Base-by-base conservation (phyloP, 92 coral and sea anemone species). In the Parazoanthus swiftii region DNA sequence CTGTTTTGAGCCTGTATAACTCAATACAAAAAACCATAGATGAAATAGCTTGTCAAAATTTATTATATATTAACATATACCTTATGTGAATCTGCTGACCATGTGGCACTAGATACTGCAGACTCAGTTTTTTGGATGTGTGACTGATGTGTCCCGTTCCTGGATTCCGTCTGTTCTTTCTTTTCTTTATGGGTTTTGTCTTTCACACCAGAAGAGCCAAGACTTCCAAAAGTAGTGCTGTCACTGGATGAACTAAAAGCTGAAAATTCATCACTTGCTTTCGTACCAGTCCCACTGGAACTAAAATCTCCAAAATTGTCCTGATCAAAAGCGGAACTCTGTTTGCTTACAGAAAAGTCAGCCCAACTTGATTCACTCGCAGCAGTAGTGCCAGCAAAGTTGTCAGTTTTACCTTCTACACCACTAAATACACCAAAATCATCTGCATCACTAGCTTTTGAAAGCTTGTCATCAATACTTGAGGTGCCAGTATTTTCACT, bases 351-450 rank as follows among this genome's bases (percentile, higher is more conserved):
- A 39, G 86, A 72, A 86, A 78, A 65, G 46, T 13, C 33, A 29
- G 71, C 82, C 85, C 80, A 73, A n/a, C 46, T 35, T 39, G 82
- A 73, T 51, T 81, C 74, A 70, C 72, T 48, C 6, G 80, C 42
- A 77, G 59, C 25, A 77, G 29, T 23, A 25, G 68, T 72, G 42
- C 25, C 54, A 26, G 72, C 82, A 89, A 77, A 63, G 14, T 56
- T 29, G 21, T 67, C 80, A 82, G n/a, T 44, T 51, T 65, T 56
- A 72, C 37, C 58, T 43, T 38, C 58, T 0, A 14, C 50, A 10
- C 25, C 76, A 36, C 71, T 70, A 86, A 86, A 85, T 13, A 66
- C 77, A 23, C 73, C 82, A n/a, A 84, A 82, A 25, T 77, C 80
- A 68, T 88, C 80, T 76, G 75, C 72, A 35, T 63, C 67, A 0